Evolutionary conservation across 2,888 invertebrate species (phyloP), one percentile per base, ranked within the genome.

Genomic region (Apamea monoglypha): DNA sequence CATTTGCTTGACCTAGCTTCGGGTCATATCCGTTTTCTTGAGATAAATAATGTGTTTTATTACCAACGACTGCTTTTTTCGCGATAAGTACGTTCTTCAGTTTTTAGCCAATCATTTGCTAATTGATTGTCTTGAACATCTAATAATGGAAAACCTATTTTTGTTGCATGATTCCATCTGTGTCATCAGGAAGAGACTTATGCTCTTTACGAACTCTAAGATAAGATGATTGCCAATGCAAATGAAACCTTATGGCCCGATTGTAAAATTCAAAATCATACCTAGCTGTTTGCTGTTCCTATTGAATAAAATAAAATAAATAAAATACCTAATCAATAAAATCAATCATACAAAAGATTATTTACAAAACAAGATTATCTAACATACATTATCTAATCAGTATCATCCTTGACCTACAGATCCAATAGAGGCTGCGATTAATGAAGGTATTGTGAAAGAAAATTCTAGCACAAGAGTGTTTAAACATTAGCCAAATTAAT

Each of bases 371-470:
- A 67, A 80, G 25, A 77, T 87, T 68, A 87, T 71, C 14, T 74
- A 76, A 79, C 74, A 12, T 1, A 18, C 21, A 75, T 71, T 75
- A 68, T 44, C 50, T 69, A 78, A 80, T 66, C 61, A 36, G 8
- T 66, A 63, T 64, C 47, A 79, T 29, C 74, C 78, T 82, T 90
- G 88, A 84, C 81, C 76, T 0, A 72, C 64, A 84, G 70, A 29
- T 73, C 21, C n/a, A 74, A 73, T 44, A 56, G 53, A 68, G n/a
- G 69, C 68, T 74, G 66, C 47, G 32, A 79, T 70, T 68, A 76
- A 78, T n/a, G 29, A 75, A 63, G 50, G 16, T 50, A 82, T 87
- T 88, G 47, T n/a, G 80, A 80, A 82, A 90, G 56, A 71, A 83
- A 74, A 81, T 86, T 84, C 80, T 80, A 69, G 82, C 76, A 87